phyloP scores from a whole-genome alignment of 37 sponge, comb jelly and placozoan genomes.

The Cladorhizidae sp. region DNA sequence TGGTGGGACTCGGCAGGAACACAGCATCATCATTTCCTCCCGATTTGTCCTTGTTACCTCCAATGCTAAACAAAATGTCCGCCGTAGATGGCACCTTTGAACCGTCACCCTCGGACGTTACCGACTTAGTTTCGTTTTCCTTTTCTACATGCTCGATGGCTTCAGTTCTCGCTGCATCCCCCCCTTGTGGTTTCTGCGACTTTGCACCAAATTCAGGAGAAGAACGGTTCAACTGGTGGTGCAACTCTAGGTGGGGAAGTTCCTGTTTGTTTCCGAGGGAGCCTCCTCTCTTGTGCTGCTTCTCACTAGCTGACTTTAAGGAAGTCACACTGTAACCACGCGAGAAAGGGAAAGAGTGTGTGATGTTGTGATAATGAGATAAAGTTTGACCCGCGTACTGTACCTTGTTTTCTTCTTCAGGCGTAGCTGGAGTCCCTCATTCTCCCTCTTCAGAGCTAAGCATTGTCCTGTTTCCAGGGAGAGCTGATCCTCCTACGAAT shows the following conservation, averaged over 20 bases:
- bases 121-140: too few relatives aligned
- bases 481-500: constrained; percentile 55
- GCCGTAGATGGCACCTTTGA: too few relatives aligned
- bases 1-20: too few relatives aligned
- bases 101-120: too few relatives aligned
- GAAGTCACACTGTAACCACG: background rate
- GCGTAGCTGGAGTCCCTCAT: constrained; percentile 52
- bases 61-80: background rate
- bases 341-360: too few relatives aligned
- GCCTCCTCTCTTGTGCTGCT: constrained; percentile 7
- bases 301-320: background rate
- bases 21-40: background rate
- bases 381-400: background rate
- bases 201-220: background rate
- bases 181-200: background rate
- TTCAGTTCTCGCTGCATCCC: constrained; percentile 3
- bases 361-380: background rate
- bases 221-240: background rate
- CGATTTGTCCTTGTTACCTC: background rate
- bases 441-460: constrained; percentile 85
- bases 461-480: constrained; percentile 23
- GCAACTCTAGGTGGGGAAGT: background rate
- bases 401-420: constrained; percentile 42
- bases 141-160: background rate
- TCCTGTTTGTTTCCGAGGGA: constrained; percentile 8